Evolutionary conservation across 2,113 vertebrate species (phyloP).

Genomic region (Coptodon rendalli): DNA sequence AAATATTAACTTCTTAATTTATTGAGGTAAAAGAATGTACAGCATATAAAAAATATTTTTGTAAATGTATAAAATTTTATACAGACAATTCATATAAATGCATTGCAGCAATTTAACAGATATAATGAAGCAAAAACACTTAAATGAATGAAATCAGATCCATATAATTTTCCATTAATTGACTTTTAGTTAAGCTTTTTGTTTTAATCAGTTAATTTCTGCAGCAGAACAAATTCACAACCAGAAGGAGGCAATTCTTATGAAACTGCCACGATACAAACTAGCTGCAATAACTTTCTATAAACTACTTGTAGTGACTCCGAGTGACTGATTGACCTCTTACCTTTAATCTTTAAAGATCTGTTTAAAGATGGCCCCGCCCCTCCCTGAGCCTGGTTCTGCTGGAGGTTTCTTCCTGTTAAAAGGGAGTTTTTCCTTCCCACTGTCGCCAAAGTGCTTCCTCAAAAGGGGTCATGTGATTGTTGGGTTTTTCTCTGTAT

Average conservation of each 20-base stretch:
- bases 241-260: accelerated
- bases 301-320: not conserved
- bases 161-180: not conserved
- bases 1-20: not conserved
- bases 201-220: not conserved
- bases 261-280: not conserved
- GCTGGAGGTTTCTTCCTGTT: accelerated
- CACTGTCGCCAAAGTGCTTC: accelerated
- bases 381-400: not conserved
- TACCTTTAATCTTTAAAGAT: not conserved
- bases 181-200: not conserved
- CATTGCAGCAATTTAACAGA: not conserved
- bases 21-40: not conserved
- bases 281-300: not conserved
- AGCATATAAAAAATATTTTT: not conserved
- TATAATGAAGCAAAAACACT: not conserved
- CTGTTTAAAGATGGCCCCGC: not conserved
- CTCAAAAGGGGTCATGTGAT: accelerated
- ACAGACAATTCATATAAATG: not conserved
- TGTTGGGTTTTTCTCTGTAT: not conserved
- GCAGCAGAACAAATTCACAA: not conserved
- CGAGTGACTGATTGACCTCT: not conserved
- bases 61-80: not conserved
- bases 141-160: not conserved
- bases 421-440: not conserved